Evolutionary conservation across 2,888 invertebrate genomes (phyloP).

Genomic region (Nomada hirtipes): DNA sequence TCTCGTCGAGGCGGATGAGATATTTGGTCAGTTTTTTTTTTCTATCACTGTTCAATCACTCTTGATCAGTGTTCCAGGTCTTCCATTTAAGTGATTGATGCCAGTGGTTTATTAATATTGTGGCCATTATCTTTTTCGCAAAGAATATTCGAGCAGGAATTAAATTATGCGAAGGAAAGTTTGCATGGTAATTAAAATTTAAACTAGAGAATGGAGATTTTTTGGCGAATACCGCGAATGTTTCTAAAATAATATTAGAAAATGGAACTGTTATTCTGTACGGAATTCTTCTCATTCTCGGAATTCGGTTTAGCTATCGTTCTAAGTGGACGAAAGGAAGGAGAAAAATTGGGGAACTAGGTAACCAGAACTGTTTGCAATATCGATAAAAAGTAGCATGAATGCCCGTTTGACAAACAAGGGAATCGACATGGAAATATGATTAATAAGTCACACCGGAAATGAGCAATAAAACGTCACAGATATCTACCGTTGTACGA

Average conservation of each 20-base stretch:
- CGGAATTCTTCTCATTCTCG: too few species aligned
- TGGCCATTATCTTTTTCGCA: too few species aligned
- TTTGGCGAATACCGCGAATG: too few species aligned
- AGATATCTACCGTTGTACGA: constrained; percentile 31
- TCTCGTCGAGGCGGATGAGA: background rate
- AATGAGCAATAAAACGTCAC: constrained; percentile 42
- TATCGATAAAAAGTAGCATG: background rate
- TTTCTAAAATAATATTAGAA: too few species aligned
- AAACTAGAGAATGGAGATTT: too few species aligned
- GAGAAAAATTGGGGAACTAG: background rate
- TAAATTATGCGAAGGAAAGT: too few species aligned
- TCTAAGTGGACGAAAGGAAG: background rate
- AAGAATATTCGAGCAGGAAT: too few species aligned
- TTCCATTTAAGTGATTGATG: background rate
- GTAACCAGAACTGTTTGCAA: background rate
- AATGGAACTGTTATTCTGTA: too few species aligned
- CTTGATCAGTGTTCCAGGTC: background rate
- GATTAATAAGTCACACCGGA: constrained; percentile 30
- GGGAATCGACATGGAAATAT: background rate
- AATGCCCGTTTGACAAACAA: background rate
- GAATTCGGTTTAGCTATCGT: too few species aligned
- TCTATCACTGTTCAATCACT: too few species aligned
- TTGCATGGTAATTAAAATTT: too few species aligned
- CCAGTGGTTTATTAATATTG: background rate
- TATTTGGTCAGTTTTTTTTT: too few species aligned